These are phyloP conservation scores for Stigmatopora argus DNA, from an alignment of 2,113 vertebrate genomes.

Conservation along the genomic window DNA sequence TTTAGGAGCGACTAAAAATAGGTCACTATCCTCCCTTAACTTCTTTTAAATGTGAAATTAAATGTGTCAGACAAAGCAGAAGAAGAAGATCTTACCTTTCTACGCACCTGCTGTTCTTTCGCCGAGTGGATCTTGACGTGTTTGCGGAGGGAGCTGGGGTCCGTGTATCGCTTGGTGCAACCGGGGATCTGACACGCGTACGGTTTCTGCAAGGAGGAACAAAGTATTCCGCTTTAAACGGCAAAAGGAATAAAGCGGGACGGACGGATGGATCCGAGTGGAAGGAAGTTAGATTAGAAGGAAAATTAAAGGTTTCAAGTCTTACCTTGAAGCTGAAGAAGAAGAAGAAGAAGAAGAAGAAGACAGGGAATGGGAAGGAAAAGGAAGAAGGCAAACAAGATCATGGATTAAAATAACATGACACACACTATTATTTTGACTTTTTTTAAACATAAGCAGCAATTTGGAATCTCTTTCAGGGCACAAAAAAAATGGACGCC, in stretches of 20 bases:
- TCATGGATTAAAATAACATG: conserved; percentile 9
- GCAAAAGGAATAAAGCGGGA: not conserved
- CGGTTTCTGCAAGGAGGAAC: conserved; percentile 78
- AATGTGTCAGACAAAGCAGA: too few relatives aligned
- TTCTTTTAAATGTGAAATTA: too few relatives aligned
- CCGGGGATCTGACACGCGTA: conserved; percentile 97
- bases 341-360: conserved; percentile 56
- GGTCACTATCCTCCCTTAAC: too few relatives aligned
- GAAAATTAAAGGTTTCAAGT: conserved; percentile 39
- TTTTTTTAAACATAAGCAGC: conserved; percentile 1
- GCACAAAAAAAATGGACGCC: too few relatives aligned
- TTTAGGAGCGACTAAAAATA: too few relatives aligned
- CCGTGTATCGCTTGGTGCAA: conserved; percentile 96
- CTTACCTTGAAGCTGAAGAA: conserved; percentile 70
- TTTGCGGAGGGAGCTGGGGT: conserved; percentile 96
- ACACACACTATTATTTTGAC: not conserved
- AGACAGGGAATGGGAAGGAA: conserved; percentile 44
- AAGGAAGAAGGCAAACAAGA: conserved; percentile 43
- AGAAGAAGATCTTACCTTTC: conserved; percentile 80
- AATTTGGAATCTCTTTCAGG: too few relatives aligned
- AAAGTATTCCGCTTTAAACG: conserved; percentile 13
- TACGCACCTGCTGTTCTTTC: conserved; percentile 93
- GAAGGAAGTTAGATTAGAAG: conserved; percentile 4
- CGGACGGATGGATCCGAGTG: conserved; percentile 1
- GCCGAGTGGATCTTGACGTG: conserved; percentile 96